Conservation (phyloP, 2,888 invertebrate species). For the Drosophila meridionalis region DNA sequence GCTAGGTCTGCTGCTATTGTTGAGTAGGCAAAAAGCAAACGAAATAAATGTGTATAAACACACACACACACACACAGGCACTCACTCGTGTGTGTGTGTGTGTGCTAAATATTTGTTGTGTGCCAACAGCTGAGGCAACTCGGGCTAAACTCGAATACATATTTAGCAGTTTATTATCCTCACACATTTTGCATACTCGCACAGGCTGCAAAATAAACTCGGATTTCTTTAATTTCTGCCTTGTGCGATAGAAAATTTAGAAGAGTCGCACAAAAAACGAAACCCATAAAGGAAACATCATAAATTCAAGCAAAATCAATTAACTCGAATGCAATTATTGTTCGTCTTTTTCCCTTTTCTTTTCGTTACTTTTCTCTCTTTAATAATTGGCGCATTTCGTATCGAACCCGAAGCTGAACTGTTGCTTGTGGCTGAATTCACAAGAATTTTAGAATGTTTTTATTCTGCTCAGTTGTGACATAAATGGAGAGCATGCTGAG, state of each 20-base stretch:
- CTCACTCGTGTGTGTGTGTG: not conserved
- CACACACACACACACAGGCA: not conserved
- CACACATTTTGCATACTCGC: slow-evolving; percentile 32
- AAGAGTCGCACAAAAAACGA: not conserved
- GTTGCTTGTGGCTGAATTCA: not conserved
- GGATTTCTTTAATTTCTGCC: slow-evolving; percentile 22
- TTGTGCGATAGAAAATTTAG: slow-evolving; percentile 11
- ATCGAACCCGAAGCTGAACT: not conserved
- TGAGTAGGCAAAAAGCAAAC: slow-evolving; percentile 53
- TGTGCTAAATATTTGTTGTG: slow-evolving; percentile 29
- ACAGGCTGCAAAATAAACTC: slow-evolving; percentile 14
- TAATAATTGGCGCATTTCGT: not conserved
- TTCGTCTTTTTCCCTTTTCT: not conserved
- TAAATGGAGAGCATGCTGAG: not conserved
- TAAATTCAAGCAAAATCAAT: slow-evolving; percentile 20
- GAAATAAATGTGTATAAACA: slow-evolving; percentile 42
- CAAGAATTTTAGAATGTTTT: not conserved
- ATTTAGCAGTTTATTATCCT: slow-evolving; percentile 46
- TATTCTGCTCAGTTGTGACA: not conserved
- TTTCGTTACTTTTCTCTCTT: not conserved
- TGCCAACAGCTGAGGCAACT: slow-evolving; percentile 30
- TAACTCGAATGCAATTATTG: slow-evolving; percentile 7
- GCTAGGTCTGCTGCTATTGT: slow-evolving; percentile 40
- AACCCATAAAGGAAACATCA: not conserved
- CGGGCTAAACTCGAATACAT: slow-evolving; percentile 20